Conservation (phyloP, 2,797 vertebrate genomes). For the Syngnathus acus region DNA sequence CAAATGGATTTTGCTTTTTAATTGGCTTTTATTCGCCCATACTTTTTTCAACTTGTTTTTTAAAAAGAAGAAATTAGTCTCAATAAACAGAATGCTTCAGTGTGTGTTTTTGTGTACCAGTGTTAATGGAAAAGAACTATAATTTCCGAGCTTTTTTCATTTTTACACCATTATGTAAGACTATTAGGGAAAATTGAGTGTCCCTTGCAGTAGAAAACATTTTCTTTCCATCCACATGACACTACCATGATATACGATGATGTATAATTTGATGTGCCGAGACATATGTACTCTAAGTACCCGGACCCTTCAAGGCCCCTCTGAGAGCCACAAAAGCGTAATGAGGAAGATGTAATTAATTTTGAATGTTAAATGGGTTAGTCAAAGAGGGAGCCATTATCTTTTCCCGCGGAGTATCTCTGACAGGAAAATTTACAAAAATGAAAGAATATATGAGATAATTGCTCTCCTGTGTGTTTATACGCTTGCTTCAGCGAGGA, state of each 20-base stretch:
- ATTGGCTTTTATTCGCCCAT: too few relatives aligned
- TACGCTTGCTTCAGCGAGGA: slow-evolving; percentile 1
- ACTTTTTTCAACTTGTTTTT: too few relatives aligned
- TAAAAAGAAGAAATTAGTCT: too few relatives aligned
- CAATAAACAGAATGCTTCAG: too few relatives aligned
- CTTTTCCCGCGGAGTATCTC: slow-evolving; percentile 10
- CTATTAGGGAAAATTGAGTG: too few relatives aligned
- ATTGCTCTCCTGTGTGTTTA: slow-evolving; percentile 28
- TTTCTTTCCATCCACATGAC: not conserved
- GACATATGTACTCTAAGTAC: not conserved
- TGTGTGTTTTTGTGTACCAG: too few relatives aligned
- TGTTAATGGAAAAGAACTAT: too few relatives aligned
- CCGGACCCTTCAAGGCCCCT: slow-evolving; percentile 21
- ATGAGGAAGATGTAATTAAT: slow-evolving; percentile 58
- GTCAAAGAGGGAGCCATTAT: slow-evolving; percentile 43
- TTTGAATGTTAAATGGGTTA: slow-evolving; percentile 56
- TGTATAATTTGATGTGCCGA: not conserved
- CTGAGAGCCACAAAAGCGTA: slow-evolving; percentile 42
- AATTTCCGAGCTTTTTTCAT: too few relatives aligned
- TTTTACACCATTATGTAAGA: too few relatives aligned
- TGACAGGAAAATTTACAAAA: slow-evolving; percentile 24
- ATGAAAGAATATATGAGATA: slow-evolving; percentile 14
- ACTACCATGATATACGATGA: not conserved
- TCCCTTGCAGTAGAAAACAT: too few relatives aligned
- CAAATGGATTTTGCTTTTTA: too few relatives aligned